Evolutionary conservation across 2,888 invertebrate genomes (phyloP).

Genomic region (Amphipoea lucens): DNA sequence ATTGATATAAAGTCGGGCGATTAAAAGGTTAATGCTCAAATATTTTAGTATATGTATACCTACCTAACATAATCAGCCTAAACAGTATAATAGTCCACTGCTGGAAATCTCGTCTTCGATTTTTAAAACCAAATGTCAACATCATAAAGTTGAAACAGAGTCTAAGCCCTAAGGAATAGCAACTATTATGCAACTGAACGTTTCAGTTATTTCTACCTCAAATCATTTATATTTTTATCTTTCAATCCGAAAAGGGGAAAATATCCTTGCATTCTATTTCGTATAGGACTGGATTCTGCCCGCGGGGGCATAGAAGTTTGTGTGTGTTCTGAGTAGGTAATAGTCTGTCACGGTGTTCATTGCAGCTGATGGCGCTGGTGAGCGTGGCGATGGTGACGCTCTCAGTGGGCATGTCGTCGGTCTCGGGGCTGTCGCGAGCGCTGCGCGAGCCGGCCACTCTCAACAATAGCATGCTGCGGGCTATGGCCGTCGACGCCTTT

Average conservation of each 20-base stretch:
- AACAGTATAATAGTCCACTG: background rate
- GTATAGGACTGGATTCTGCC: background rate
- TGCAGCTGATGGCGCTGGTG: conserved; percentile 80
- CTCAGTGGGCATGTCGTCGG: conserved; percentile 78
- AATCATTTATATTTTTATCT: background rate
- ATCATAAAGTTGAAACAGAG: background rate
- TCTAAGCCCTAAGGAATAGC: background rate
- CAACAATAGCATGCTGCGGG: conserved; percentile 83
- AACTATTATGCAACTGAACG: background rate
- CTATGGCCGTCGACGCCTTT: conserved; percentile 75
- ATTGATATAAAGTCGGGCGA: too few relatives aligned
- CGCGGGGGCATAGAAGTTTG: background rate
- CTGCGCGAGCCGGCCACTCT: conserved; percentile 78
- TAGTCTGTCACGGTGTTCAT: background rate
- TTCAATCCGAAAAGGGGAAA: background rate
- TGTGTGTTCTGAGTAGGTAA: background rate
- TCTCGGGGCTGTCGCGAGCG: conserved; percentile 76
- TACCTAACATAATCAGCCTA: background rate
- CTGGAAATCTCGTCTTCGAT: background rate
- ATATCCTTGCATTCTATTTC: background rate
- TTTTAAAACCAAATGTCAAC: background rate
- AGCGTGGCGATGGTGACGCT: conserved; percentile 81
- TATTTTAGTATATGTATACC: background rate
- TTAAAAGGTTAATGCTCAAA: background rate
- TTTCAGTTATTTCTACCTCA: background rate